Base-by-base conservation (phyloP, 2,888 invertebrate species). In the Neocrepidodera transversa region DNA sequence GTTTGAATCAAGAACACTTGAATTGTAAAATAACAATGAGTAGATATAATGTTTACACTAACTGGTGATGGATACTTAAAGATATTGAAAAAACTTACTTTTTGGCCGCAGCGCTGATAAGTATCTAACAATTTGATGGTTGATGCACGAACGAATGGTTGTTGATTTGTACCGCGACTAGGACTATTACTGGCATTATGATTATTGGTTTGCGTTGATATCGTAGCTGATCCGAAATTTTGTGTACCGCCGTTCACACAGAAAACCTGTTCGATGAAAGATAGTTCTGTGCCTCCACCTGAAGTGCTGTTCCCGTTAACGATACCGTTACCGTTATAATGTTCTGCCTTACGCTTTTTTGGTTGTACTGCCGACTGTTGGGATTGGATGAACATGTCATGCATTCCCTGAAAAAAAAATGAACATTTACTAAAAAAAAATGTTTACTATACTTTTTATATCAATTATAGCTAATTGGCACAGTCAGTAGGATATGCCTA, bases 371-470 rank as follows among this genome's bases (percentile, higher is more conserved):
- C 59, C 78, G 78, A 74, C 78, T 84, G 84, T 77, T 85, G 85
- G 81, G 84, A 83, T 82, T 84, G 85, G 84, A 88, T 88, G 88
- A 88, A 90, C 90, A 90, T 91, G 90, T 90, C 90, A 90, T 86
- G 89, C 89, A 88, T 88, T 88, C 89, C 89, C 90, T 91, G 82
- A 17, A 82, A 82, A 58, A 66, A 80, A 62, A 48, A 49, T 14
- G 66, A 23, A 23, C 6, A 23, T 23, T n/a, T n/a, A n/a, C 26
- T 6, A 23, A 23, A 23, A 7, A 23, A 23, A 23, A 6, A 40
- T 40, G 4, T 36, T 36, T 36, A n/a, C n/a, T 36, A 36, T n/a
- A n/a, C n/a, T n/a, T n/a, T n/a, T n/a, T n/a, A n/a, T n/a, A n/a
- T n/a, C n/a, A n/a, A n/a, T n/a, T n/a, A n/a, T n/a, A n/a, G n/a